Conservation (phyloP, 2,113 vertebrate genomes). For the Cyphomyrus discorhynchus region DNA sequence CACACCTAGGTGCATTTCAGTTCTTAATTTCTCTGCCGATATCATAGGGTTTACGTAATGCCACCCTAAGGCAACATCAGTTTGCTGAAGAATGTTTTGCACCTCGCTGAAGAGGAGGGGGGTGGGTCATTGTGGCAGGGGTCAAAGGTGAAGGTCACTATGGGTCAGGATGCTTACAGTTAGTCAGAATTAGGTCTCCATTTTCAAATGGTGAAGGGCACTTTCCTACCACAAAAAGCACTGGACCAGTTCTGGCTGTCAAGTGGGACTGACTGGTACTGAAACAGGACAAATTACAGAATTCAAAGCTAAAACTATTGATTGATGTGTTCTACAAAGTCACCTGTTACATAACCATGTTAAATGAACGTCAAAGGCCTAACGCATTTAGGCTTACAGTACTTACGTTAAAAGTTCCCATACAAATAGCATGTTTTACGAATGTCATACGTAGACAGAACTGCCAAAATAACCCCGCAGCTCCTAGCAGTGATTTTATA, state of each 20-base stretch:
- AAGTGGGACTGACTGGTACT: neutral
- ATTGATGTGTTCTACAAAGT: neutral
- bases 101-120: neutral
- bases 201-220: neutral
- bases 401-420: neutral
- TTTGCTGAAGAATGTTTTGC: neutral
- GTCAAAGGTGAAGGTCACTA: neutral
- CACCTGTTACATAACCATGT: neutral
- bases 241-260: neutral
- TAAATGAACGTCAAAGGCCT: neutral
- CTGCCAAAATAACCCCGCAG: neutral
- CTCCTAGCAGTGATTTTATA: neutral
- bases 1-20: neutral
- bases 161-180: neutral
- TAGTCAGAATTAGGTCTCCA: neutral
- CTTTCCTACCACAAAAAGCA: neutral
- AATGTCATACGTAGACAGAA: neutral
- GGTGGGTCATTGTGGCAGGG: neutral
- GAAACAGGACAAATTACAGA: neutral
- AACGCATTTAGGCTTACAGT: neutral
- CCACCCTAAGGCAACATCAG: conserved; percentile 4
- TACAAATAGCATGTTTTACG: neutral
- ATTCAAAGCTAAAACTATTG: neutral
- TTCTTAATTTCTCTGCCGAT: neutral
- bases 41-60: neutral